phyloP scores from a whole-genome alignment of 2,888 invertebrate species.

The Charanyca ferruginea region DNA sequence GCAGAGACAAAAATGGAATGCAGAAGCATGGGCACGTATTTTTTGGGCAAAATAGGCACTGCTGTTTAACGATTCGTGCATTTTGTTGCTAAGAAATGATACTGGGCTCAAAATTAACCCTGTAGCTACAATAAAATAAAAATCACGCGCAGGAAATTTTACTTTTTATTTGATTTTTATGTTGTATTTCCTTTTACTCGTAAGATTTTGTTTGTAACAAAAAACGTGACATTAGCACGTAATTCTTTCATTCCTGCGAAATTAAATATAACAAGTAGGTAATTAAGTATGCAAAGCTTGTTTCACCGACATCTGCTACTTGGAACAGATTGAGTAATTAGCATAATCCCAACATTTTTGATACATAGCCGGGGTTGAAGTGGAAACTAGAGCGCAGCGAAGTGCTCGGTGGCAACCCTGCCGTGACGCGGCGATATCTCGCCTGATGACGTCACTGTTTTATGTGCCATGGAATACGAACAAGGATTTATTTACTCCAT shows the following conservation, averaged over 20 bases:
- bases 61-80: conserved; percentile 36
- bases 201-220: conserved; percentile 1
- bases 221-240: conserved; percentile 23
- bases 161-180: not conserved
- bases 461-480: conserved; percentile 59
- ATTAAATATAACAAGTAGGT: conserved; percentile 35
- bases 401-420: conserved; percentile 61
- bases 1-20: conserved; percentile 51
- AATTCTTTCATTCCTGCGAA: conserved; percentile 25
- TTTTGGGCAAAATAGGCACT: conserved; percentile 60
- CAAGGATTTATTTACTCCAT: conserved; percentile 55
- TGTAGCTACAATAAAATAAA: conserved; percentile 1
- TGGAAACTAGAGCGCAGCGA: conserved; percentile 43
- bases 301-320: conserved; percentile 55
- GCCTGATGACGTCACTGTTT: conserved; percentile 59
- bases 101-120: conserved; percentile 3
- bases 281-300: conserved; percentile 58
- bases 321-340: conserved; percentile 66
- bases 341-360: conserved; percentile 66
- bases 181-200: not conserved
- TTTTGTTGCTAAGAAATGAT: conserved; percentile 23
- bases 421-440: conserved; percentile 54
- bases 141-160: not conserved
- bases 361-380: conserved; percentile 55
- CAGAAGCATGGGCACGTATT: conserved; percentile 40